phyloP scores from a whole-genome alignment of 2,888 invertebrate species.

The Phorcus lineatus region DNA sequence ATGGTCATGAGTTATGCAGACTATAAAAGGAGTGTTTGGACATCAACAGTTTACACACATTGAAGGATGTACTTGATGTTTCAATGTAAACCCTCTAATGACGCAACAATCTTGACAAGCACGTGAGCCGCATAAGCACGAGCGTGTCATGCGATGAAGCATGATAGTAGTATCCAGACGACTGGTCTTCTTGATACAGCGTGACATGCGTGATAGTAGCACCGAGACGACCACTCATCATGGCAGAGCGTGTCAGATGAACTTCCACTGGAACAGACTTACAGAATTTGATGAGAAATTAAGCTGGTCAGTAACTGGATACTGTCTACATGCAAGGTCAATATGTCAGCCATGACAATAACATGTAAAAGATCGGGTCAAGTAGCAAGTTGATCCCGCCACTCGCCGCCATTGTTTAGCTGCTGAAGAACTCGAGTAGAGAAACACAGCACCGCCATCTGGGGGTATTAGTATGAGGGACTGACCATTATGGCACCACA shows the following conservation, averaged over 20 bases:
- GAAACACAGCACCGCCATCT: neutral
- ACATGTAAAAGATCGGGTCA: neutral
- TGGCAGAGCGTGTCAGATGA: constrained; percentile 1
- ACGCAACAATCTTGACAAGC: too few relatives aligned
- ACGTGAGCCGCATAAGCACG: too few relatives aligned
- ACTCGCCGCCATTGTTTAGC: neutral
- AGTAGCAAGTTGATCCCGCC: neutral
- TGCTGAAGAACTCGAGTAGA: too few relatives aligned
- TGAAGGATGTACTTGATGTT: too few relatives aligned
- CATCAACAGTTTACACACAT: too few relatives aligned
- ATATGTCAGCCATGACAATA: neutral
- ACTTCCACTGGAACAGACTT: neutral
- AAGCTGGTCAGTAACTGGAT: neutral
- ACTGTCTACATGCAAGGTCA: neutral
- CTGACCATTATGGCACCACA: neutral
- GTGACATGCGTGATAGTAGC: neutral
- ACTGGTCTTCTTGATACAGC: neutral
- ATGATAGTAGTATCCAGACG: neutral
- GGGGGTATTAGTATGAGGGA: neutral
- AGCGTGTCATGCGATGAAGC: neutral
- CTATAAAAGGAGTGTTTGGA: too few relatives aligned
- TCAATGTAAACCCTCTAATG: too few relatives aligned
- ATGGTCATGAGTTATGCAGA: too few relatives aligned
- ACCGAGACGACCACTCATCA: neutral
- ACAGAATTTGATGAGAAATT: neutral